Percentiles rank a stretch among this genome's conserved stretches.
Evolutionary conservation across 2,113 vertebrate species (phyloP).

Genomic region (Fukomys damarensis): DNA sequence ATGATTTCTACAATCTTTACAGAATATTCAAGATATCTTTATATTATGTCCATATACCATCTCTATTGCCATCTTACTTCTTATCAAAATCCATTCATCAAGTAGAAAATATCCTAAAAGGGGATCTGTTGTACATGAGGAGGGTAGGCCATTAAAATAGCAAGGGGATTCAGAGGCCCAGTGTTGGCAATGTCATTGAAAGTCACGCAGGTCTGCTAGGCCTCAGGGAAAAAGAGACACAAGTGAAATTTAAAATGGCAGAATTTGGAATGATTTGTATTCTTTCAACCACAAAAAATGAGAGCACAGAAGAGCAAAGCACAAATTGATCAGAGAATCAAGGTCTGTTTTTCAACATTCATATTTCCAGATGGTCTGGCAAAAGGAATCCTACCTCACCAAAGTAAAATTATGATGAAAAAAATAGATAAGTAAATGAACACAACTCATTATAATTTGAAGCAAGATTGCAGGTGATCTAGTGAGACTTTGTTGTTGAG

Average conservation of each 20-base stretch:
- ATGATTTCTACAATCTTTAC: not conserved
- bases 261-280: not conserved
- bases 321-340: conserved; percentile 13
- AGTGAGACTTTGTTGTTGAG: not conserved
- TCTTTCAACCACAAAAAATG: not conserved
- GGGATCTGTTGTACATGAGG: not conserved
- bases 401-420: not conserved
- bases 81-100: not conserved
- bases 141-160: not conserved
- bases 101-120: not conserved
- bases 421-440: not conserved
- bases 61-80: not conserved
- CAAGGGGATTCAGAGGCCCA: not conserved
- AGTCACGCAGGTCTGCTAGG: not conserved
- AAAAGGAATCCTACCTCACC: not conserved
- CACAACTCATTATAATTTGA: not conserved
- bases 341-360: not conserved
- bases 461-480: not conserved
- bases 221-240: not conserved
- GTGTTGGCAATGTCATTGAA: not conserved
- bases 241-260: conserved; percentile 2
- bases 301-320: not conserved
- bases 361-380: not conserved
- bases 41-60: not conserved
- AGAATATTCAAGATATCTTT: not conserved